phyloP scores from a whole-genome alignment of 2,113 vertebrate genomes.

The Mystacornis crossleyi region DNA sequence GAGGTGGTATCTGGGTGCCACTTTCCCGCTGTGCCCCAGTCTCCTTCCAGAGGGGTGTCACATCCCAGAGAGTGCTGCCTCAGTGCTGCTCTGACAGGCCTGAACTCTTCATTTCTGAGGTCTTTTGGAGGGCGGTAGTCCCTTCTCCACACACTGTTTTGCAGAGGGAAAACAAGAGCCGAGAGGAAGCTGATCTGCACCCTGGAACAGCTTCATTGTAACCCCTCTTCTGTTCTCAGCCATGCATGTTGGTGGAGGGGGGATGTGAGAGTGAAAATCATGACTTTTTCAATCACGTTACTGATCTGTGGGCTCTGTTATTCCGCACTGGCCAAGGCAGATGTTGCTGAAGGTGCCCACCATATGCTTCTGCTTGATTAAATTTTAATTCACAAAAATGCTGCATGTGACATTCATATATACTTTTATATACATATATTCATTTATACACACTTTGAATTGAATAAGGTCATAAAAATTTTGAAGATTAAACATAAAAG shows the following conservation, averaged over 20 bases:
- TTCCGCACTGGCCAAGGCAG: neutral
- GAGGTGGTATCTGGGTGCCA: fast-evolving
- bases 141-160: neutral
- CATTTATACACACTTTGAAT: neutral
- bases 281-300: neutral
- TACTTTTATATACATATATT: neutral
- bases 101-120: neutral
- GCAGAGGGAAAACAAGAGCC: neutral
- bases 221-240: neutral
- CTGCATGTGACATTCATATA: neutral
- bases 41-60: neutral
- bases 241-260: neutral
- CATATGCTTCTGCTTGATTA: neutral
- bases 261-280: neutral
- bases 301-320: neutral
- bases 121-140: neutral
- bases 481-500: neutral
- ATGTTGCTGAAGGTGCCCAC: neutral
- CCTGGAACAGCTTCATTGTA: neutral
- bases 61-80: neutral
- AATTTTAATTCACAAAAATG: neutral
- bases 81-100: neutral
- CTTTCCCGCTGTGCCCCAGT: neutral
- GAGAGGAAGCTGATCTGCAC: neutral
- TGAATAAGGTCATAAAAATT: neutral